Conservation (phyloP, 2,888 invertebrate genomes). For the Pollenia griseotomentosa region DNA sequence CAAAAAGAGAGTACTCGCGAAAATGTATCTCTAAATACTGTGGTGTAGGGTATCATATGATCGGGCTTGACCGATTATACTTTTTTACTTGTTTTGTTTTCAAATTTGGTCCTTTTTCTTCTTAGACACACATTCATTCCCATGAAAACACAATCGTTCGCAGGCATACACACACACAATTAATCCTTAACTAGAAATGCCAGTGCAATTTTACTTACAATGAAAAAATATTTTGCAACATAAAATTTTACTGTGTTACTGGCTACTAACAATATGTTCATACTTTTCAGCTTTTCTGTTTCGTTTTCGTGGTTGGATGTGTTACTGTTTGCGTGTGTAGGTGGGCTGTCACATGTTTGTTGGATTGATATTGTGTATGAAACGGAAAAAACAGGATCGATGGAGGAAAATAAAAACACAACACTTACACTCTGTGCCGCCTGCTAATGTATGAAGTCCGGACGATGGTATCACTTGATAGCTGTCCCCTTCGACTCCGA, state of each 20-base stretch:
- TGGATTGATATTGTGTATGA: background rate
- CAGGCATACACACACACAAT: background rate
- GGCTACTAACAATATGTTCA: conserved; percentile 26
- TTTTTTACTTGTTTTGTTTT: background rate
- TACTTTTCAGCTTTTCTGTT: conserved; percentile 12
- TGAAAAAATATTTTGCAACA: conserved; percentile 33
- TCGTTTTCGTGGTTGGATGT: conserved; percentile 19
- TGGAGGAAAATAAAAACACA: background rate
- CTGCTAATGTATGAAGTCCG: conserved; percentile 73
- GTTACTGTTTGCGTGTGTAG: background rate
- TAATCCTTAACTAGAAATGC: conserved; percentile 12
- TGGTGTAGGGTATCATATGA: too few relatives aligned
- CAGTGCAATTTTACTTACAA: conserved; percentile 45
- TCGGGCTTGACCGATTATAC: too few relatives aligned
- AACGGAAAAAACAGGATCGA: background rate
- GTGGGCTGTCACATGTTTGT: conserved; percentile 6
- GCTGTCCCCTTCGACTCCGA: conserved; percentile 81
- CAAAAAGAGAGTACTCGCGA: too few relatives aligned
- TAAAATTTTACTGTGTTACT: conserved; percentile 34
- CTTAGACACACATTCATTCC: background rate
- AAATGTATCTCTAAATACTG: too few relatives aligned
- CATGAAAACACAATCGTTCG: background rate
- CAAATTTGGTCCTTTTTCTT: background rate
- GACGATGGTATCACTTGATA: conserved; percentile 82
- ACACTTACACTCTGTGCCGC: conserved; percentile 81